phyloP scores from a whole-genome alignment of 2,113 vertebrate species.

The Aspiorhynchus laticeps region DNA sequence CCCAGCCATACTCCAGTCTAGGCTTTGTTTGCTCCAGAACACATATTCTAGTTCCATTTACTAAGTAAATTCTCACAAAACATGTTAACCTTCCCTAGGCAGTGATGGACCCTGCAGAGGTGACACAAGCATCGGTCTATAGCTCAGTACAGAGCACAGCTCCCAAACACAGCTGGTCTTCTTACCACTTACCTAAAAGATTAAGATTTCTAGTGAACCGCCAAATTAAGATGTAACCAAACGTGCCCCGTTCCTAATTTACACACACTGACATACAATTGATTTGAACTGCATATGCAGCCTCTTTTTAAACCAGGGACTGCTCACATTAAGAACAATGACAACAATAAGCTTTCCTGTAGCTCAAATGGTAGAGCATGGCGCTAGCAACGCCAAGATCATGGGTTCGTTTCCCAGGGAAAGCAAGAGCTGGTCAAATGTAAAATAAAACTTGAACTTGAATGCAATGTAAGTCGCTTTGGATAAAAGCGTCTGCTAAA shows the following conservation, averaged over 20 bases:
- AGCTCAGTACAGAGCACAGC: neutral
- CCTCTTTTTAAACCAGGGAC: neutral
- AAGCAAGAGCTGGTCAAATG: too few species aligned
- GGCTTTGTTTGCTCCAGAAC: too few species aligned
- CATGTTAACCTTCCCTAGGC: neutral
- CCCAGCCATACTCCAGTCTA: too few species aligned
- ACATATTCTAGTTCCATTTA: too few species aligned
- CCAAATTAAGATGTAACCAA: neutral
- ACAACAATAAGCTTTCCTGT: too few species aligned
- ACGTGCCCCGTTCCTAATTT: neutral
- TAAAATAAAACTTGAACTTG: too few species aligned
- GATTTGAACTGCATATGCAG: neutral
- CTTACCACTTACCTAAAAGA: constrained; percentile 9
- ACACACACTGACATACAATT: neutral
- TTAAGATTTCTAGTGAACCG: neutral
- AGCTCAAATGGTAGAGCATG: too few species aligned
- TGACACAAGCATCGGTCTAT: neutral
- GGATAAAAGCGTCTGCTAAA: too few species aligned
- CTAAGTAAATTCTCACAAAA: neutral
- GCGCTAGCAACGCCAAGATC: too few species aligned
- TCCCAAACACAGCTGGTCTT: neutral
- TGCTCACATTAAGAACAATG: neutral
- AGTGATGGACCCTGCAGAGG: neutral
- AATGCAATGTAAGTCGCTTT: too few species aligned
- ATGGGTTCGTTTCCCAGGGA: too few species aligned